Percentiles rank a stretch among this genome's conserved stretches.
Conservation (phyloP, 2,888 invertebrate species). For the Lepidocyrtoides sp. region DNA sequence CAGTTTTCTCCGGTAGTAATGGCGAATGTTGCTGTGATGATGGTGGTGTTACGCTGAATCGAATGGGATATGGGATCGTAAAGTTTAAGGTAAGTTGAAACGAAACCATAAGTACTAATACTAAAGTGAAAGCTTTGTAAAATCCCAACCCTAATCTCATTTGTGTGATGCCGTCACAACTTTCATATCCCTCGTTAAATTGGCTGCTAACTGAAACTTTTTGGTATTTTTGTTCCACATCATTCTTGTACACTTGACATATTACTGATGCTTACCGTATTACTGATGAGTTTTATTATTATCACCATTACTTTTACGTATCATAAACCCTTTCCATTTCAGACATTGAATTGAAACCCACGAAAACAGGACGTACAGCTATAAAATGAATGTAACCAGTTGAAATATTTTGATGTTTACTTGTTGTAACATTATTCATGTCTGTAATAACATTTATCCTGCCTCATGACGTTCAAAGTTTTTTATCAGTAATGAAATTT, state of each 20-base stretch:
- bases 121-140: not conserved
- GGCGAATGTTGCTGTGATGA: not conserved
- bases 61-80: not conserved
- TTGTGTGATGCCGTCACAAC: not conserved
- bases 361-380: too few species aligned
- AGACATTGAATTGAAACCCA: too few species aligned
- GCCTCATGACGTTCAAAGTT: too few species aligned
- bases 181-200: not conserved
- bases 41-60: too few species aligned
- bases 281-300: not conserved
- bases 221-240: not conserved
- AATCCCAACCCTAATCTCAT: not conserved
- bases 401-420: too few species aligned
- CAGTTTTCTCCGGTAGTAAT: not conserved
- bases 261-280: not conserved
- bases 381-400: too few species aligned
- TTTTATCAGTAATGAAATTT: too few species aligned
- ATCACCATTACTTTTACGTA: not conserved
- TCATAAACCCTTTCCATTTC: too few species aligned
- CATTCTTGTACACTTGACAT: not conserved
- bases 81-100: constrained; percentile 12
- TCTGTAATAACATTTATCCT: too few species aligned
- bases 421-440: too few species aligned
- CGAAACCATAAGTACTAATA: not conserved
- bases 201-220: not conserved